These are phyloP conservation scores for Volucella inflata DNA, from an alignment of 2,888 invertebrate species.

Conservation along the genomic window DNA sequence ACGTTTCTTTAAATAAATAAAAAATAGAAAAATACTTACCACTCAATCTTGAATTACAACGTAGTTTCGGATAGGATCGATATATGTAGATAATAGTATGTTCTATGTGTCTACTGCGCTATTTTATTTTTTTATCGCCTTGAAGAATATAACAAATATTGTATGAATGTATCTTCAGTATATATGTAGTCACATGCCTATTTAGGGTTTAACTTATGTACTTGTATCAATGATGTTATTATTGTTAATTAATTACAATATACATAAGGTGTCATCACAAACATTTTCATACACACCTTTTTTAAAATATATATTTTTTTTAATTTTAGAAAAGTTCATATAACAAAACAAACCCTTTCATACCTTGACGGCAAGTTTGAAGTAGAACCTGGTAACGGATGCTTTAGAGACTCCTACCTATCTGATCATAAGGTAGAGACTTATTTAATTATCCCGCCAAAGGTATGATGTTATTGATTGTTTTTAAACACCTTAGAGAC, in stretches of 20 bases:
- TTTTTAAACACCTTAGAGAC: too few relatives aligned
- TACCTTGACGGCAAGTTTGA: constrained; percentile 92
- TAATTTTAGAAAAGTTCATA: constrained; percentile 90
- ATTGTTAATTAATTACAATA: background rate
- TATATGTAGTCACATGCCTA: too few relatives aligned
- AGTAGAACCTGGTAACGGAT: constrained; percentile 93
- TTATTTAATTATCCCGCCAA: constrained; percentile 92
- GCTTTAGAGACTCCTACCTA: constrained; percentile 91
- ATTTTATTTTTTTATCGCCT: too few relatives aligned
- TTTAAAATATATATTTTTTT: constrained; percentile 3
- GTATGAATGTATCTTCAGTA: too few relatives aligned
- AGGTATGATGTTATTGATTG: constrained; percentile 85
- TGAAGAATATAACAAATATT: too few relatives aligned
- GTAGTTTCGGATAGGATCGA: too few relatives aligned
- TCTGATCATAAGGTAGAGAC: constrained; percentile 95
- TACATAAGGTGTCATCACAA: background rate
- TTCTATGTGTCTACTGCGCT: too few relatives aligned
- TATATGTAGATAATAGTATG: too few relatives aligned
- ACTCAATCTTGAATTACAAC: too few relatives aligned
- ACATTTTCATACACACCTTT: background rate
- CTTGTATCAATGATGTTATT: background rate
- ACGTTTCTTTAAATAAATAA: too few relatives aligned
- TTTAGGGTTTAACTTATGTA: too few relatives aligned
- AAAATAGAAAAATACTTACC: too few relatives aligned
- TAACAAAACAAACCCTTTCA: constrained; percentile 92